These are phyloP conservation scores for Crotalus helleri DNA, from an alignment of 2,113 vertebrate species.

Conservation along the genomic window DNA sequence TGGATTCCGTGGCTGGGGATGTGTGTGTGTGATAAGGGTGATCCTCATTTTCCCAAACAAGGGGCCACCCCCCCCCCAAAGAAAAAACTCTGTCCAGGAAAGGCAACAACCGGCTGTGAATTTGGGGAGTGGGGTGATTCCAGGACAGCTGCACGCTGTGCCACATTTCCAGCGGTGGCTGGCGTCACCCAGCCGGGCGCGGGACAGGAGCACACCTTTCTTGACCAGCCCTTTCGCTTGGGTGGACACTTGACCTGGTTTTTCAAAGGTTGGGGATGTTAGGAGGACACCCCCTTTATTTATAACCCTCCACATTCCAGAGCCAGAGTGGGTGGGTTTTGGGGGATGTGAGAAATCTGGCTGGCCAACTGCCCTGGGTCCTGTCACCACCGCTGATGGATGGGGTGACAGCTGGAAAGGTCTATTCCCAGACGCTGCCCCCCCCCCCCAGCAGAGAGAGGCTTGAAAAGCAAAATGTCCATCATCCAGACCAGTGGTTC, in stretches of 20 bases:
- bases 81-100: background rate
- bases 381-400: conserved; percentile 31
- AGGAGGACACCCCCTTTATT: background rate
- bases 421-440: too few relatives aligned
- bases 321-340: background rate
- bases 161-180: conserved; percentile 18
- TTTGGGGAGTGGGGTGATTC: background rate
- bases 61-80: background rate
- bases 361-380: background rate
- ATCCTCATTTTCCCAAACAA: background rate
- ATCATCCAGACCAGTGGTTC: background rate
- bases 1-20: conserved; percentile 19
- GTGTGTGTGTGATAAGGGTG: too few relatives aligned
- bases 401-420: conserved; percentile 36
- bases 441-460: too few relatives aligned
- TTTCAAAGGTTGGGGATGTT: background rate
- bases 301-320: background rate
- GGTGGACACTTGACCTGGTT: background rate
- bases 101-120: conserved; percentile 4
- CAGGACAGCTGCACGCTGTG: background rate
- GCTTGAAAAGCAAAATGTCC: conserved; percentile 40
- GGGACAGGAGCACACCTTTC: conserved; percentile 32
- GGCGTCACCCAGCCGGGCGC: conserved; percentile 8
- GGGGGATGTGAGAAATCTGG: background rate
- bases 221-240: background rate